Base-by-base conservation (phyloP, 2,888 invertebrate species). In the Kryphioiulus occultus region DNA sequence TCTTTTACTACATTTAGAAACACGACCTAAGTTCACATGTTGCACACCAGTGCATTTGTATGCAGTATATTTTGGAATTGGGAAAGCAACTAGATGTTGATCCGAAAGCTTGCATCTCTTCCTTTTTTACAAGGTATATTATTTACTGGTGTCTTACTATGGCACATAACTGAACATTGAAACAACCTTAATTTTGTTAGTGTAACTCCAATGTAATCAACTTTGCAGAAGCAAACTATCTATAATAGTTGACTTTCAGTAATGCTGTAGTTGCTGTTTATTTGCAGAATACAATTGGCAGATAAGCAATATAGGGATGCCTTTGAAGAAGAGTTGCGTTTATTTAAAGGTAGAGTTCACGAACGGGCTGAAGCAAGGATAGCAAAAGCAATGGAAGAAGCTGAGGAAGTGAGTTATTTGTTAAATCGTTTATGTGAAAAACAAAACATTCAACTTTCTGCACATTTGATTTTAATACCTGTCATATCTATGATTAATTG, bases 11-110 rank as follows among this genome's bases (percentile, higher is more conserved):
- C 87, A 3, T 35, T 89, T 93, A 97, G 95, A 99, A 99, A 95
- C 95, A 95, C 91, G 96, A 97, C 17, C 92, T 99, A 88, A 99
- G 99, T 98, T 94, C 95, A 22, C 98, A 98, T 91, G 98, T 99
- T 0, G 97, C 99, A 0, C 99, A 99, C 92, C 99, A 99, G 92
- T 97, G 97, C 88, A 99, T 99, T 91, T 97, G 98, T 90, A 98
- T 99, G 96, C 99, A 99, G 93, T 99, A 99, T 92, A 97, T 99
- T 89, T 93, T 99, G 90, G 99, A 99, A 92, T 93, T 99, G 87
- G 96, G 98, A 0, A 98, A 97, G 91, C 97, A 98, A 91, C 92
- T 99, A 89, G 96, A 98, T 91, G 94, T 96, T 17, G 98, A 99
- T 93, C 99, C 99, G 0, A 94, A 98, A 89, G 95, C 96, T 19